phyloP scores from a whole-genome alignment of 2,888 invertebrate genomes.

The Epirrita christyi region DNA sequence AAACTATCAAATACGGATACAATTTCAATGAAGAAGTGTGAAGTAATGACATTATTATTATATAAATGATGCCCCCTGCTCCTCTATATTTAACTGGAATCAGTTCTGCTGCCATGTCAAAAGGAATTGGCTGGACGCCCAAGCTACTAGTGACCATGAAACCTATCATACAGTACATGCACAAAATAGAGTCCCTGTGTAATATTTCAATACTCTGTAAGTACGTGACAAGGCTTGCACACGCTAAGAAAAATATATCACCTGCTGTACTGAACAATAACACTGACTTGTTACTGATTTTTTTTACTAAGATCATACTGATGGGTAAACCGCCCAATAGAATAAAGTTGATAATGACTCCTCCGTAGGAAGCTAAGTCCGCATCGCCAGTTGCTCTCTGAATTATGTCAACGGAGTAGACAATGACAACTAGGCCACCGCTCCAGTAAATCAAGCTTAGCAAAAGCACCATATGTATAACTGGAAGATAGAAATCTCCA shows the following conservation, averaged over 20 bases:
- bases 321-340: neutral
- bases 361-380: constrained; percentile 2
- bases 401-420: constrained; percentile 17
- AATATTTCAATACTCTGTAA: neutral
- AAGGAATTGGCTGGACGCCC: constrained; percentile 4
- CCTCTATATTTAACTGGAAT: neutral
- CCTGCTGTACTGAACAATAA: neutral
- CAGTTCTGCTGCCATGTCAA: neutral
- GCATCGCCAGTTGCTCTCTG: constrained; percentile 9
- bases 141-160: constrained; percentile 4
- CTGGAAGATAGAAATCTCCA: neutral
- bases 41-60: constrained; percentile 9
- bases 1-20: constrained; percentile 1
- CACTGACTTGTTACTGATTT: neutral
- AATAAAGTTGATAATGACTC: neutral
- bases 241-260: neutral
- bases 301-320: neutral
- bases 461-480: neutral
- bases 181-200: neutral
- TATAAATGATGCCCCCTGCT: constrained; percentile 13
- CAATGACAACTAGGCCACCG: neutral
- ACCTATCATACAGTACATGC: constrained; percentile 4
- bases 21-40: constrained; percentile 19
- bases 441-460: neutral
- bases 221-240: neutral